phyloP scores from a whole-genome alignment of 2,888 invertebrate genomes.

The Philaethria dido region DNA sequence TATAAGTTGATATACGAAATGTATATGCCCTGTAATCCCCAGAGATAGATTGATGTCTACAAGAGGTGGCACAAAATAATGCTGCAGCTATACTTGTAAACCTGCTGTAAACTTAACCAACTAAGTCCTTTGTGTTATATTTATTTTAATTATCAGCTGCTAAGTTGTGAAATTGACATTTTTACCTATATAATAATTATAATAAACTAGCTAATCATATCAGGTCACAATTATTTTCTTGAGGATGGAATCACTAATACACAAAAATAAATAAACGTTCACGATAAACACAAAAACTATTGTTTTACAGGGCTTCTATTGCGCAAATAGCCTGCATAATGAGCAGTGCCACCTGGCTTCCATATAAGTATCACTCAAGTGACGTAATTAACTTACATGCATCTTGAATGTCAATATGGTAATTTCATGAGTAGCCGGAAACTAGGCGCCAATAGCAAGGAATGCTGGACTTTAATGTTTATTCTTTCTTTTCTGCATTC shows the following conservation, averaged over 20 bases:
- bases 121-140: neutral
- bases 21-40: too few relatives aligned
- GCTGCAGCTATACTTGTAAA: too few relatives aligned
- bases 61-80: too few relatives aligned
- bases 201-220: too few relatives aligned
- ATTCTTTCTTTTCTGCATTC: conserved; percentile 35
- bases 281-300: conserved; percentile 21
- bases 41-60: too few relatives aligned
- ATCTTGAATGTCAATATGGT: conserved; percentile 46
- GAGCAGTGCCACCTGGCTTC: conserved; percentile 46
- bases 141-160: neutral
- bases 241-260: conserved; percentile 1
- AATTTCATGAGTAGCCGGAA: conserved; percentile 41
- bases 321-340: conserved; percentile 45
- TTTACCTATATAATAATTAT: neutral
- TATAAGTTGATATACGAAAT: neutral
- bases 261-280: neutral
- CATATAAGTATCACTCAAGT: conserved; percentile 47
- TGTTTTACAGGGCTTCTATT: conserved; percentile 44
- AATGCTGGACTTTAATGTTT: conserved; percentile 32
- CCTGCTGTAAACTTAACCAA: too few relatives aligned
- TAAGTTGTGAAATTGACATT: neutral
- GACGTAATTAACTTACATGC: conserved; percentile 46
- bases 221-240: neutral
- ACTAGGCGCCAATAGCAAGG: conserved; percentile 38